A percentile compares a stretch with the other conserved stretches of the same genome.
phyloP scores from a whole-genome alignment of 2,113 vertebrate genomes.

The Pitta sordida region DNA sequence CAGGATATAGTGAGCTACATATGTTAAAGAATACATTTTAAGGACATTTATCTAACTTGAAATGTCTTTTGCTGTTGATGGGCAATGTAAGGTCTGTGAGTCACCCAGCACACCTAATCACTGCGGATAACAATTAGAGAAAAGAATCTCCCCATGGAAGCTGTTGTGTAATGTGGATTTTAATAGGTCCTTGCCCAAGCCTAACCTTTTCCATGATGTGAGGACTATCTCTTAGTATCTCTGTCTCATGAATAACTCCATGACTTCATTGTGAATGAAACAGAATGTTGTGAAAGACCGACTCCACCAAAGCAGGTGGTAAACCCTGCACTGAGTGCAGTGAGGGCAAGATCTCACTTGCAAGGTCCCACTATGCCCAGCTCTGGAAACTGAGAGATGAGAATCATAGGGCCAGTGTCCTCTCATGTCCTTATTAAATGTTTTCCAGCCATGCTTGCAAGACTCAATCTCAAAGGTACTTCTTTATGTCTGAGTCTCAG shows the following conservation, averaged over 20 bases:
- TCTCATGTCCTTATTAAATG: neutral
- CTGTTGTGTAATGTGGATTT: neutral
- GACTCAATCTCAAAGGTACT: neutral
- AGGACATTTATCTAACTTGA: neutral
- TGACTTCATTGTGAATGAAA: neutral
- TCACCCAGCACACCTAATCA: neutral
- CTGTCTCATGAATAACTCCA: neutral
- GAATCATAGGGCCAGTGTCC: neutral
- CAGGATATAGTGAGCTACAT: neutral
- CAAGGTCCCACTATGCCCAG: neutral
- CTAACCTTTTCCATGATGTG: neutral
- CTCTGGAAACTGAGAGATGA: neutral
- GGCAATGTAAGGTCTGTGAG: neutral
- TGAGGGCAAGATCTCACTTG: neutral
- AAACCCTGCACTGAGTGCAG: fast-evolving
- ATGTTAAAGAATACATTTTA: neutral
- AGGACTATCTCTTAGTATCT: neutral
- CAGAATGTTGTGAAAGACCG: neutral
- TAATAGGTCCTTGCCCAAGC: neutral
- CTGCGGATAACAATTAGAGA: neutral
- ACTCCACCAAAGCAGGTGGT: neutral
- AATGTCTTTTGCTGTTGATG: neutral
- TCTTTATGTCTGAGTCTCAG: neutral
- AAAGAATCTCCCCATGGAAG: neutral
- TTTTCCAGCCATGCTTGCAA: neutral